phyloP scores from a whole-genome alignment of 2,797 vertebrate species.

The Falco cherrug region DNA sequence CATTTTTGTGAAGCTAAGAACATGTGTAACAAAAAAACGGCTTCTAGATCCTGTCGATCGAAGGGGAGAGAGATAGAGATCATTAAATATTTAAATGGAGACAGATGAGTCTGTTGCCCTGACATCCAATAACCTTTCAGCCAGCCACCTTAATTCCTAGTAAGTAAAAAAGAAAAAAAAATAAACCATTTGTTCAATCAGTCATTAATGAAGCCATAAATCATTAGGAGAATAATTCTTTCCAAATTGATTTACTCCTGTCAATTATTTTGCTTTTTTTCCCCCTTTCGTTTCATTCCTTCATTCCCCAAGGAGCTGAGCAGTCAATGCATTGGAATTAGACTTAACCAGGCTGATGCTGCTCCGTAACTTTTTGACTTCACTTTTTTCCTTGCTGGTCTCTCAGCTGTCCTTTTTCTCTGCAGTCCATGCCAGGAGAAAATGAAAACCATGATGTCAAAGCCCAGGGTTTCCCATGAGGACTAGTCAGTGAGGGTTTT shows the following conservation, averaged over 20 bases:
- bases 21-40: not conserved
- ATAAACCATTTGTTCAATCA: constrained; percentile 36
- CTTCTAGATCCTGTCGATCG: not conserved
- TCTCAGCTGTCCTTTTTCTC: not conserved
- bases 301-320: not conserved
- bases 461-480: not conserved
- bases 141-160: not conserved
- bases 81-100: constrained; percentile 36
- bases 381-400: not conserved
- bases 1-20: not conserved
- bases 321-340: not conserved
- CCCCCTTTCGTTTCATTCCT: not conserved
- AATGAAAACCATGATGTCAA: not conserved
- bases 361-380: not conserved
- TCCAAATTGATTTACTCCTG: constrained; percentile 50
- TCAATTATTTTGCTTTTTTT: constrained; percentile 27
- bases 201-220: constrained; percentile 63
- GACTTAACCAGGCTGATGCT: not conserved
- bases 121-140: constrained; percentile 18
- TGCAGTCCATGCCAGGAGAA: not conserved
- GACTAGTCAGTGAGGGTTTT: not conserved
- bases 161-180: not conserved
- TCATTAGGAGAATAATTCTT: constrained; percentile 64
- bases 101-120: not conserved
- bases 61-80: not conserved